phyloP scores from a whole-genome alignment of 2,888 invertebrate genomes.

The Melinaea menophilus region DNA sequence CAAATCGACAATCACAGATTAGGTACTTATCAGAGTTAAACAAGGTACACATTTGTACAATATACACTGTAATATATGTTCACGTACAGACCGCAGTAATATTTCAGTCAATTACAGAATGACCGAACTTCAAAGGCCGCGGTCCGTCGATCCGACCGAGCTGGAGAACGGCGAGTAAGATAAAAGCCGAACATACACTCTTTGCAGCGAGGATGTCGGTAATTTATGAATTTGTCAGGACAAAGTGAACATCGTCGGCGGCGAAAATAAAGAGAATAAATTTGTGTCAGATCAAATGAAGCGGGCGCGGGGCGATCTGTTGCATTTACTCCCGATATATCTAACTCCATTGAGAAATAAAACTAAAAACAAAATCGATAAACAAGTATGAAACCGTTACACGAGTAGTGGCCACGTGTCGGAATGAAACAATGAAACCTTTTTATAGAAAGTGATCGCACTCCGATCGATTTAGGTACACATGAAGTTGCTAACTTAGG shows the following conservation, averaged over 20 bases:
- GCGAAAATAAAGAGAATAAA: conserved; percentile 76
- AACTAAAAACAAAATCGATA: conserved; percentile 40
- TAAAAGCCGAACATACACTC: conserved; percentile 60
- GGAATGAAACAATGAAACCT: conserved; percentile 27
- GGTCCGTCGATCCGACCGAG: conserved; percentile 61
- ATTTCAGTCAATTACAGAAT: conserved; percentile 35
- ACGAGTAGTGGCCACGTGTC: conserved; percentile 15
- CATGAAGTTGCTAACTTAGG: conserved; percentile 20
- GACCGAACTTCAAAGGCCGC: conserved; percentile 56
- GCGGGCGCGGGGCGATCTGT: conserved; percentile 65
- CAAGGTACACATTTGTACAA: no score
- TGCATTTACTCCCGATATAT: conserved; percentile 61
- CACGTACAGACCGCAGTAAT: conserved; percentile 1
- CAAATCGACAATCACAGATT: no score
- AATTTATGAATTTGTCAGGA: conserved; percentile 78
- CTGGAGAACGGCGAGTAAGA: conserved; percentile 64
- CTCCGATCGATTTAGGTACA: conserved; percentile 28
- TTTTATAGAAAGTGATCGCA: conserved; percentile 31
- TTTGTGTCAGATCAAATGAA: conserved; percentile 78
- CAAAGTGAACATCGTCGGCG: conserved; percentile 69
- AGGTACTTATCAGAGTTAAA: no score
- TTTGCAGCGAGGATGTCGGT: conserved; percentile 71
- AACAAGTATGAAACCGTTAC: conserved; percentile 29
- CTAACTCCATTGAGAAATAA: conserved; percentile 39
- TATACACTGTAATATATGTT: not conserved